These are phyloP conservation scores for Nomada flava DNA, from an alignment of 2,888 invertebrate species.

Conservation along the genomic window DNA sequence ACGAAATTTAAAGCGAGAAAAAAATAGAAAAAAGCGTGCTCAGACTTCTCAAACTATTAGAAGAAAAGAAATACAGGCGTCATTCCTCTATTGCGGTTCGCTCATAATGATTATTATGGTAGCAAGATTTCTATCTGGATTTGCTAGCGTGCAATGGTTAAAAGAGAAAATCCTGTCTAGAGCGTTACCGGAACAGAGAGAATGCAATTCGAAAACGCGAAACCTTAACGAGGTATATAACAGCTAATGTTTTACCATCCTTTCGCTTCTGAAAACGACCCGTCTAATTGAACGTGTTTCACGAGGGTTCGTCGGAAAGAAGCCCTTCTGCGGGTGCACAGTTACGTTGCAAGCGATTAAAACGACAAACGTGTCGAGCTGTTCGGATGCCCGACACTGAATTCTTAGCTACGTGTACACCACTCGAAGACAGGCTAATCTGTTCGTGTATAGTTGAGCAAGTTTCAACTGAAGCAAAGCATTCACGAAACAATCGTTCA, in stretches of 20 bases:
- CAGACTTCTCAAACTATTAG: neutral
- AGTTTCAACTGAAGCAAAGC: slow-evolving; percentile 29
- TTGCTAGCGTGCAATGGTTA: slow-evolving; percentile 24
- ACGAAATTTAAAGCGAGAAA: no score
- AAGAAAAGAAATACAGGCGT: neutral
- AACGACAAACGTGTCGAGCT: slow-evolving; percentile 8
- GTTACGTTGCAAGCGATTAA: slow-evolving; percentile 20
- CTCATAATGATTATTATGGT: slow-evolving; percentile 41
- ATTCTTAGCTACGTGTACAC: neutral
- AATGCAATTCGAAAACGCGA: slow-evolving; percentile 23
- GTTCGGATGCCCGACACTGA: neutral
- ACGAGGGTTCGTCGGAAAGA: slow-evolving; percentile 1
- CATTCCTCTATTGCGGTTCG: slow-evolving; percentile 17
- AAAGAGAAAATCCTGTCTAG: slow-evolving; percentile 59
- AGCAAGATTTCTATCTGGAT: slow-evolving; percentile 43
- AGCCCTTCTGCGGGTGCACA: neutral
- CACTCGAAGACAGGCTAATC: neutral
- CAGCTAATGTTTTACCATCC: neutral
- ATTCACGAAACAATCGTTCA: slow-evolving; percentile 21
- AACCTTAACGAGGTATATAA: neutral
- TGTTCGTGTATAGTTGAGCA: slow-evolving; percentile 17
- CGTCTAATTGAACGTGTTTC: slow-evolving; percentile 21
- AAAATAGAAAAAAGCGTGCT: neutral
- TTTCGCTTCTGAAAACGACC: neutral
- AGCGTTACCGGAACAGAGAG: slow-evolving; percentile 50